These are phyloP conservation scores for Zalophus californianus DNA, from an alignment of 2,797 vertebrate genomes.

Conservation along the genomic window DNA sequence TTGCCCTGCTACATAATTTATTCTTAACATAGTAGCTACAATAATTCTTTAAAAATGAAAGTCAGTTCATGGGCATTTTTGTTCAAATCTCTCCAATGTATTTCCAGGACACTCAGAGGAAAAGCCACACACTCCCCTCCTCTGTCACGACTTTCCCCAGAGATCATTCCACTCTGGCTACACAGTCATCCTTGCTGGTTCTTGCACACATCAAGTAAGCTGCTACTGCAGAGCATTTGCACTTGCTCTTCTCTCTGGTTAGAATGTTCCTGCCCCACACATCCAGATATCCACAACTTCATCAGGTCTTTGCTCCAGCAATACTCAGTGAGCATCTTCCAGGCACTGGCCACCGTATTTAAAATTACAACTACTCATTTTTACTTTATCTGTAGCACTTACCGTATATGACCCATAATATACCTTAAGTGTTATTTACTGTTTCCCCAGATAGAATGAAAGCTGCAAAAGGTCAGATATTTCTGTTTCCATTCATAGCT, in stretches of 20 bases:
- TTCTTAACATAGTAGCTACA: background rate
- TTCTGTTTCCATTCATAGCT: background rate
- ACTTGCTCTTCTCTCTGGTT: background rate
- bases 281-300: background rate
- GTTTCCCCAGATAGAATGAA: background rate
- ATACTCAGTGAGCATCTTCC: background rate
- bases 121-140: background rate
- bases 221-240: background rate
- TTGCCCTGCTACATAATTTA: background rate
- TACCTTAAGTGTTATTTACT: background rate
- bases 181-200: background rate
- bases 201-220: background rate
- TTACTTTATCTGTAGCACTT: background rate
- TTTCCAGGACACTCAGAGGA: background rate
- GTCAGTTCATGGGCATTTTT: background rate
- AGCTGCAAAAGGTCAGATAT: background rate
- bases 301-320: background rate
- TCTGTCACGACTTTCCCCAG: background rate
- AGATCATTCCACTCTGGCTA: background rate
- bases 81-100: background rate
- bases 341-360: background rate
- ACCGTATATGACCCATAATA: background rate
- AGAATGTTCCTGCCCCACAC: background rate
- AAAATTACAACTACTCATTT: constrained; percentile 9
- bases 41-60: background rate